A percentile compares a stretch with the other conserved stretches of the same genome.
phyloP scores from a whole-genome alignment of 2,113 vertebrate species.

The Conger conger region DNA sequence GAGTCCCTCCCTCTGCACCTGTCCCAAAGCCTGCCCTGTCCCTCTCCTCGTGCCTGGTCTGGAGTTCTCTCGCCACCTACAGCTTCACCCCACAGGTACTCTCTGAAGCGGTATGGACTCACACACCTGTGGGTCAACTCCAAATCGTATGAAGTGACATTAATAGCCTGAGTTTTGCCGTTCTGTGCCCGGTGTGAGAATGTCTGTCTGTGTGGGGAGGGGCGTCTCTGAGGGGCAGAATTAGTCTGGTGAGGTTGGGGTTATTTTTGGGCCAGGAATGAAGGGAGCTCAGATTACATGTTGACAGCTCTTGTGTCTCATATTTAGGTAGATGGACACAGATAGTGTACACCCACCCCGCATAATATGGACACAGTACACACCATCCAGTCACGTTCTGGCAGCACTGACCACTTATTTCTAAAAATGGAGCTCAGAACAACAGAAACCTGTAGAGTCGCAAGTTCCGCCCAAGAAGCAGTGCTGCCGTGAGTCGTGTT shows the following conservation, averaged over 20 bases:
- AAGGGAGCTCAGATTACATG: constrained; percentile 56
- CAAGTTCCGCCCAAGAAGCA: not conserved
- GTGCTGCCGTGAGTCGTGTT: not conserved
- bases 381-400: not conserved
- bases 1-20: not conserved
- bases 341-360: not conserved
- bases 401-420: not conserved
- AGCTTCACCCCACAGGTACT: not conserved
- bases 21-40: not conserved
- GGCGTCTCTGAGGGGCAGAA: constrained; percentile 34
- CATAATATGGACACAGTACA: constrained; percentile 3
- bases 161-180: not conserved
- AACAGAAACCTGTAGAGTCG: not conserved
- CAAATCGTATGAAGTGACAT: not conserved
- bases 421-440: not conserved
- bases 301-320: not conserved
- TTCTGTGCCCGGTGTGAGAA: not conserved
- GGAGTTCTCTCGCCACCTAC: not conserved
- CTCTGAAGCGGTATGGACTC: not conserved
- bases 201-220: not conserved
- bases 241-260: constrained; percentile 26
- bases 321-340: constrained; percentile 21
- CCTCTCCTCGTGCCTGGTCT: not conserved
- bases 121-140: not conserved
- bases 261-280: constrained; percentile 67